Conservation (phyloP, 2,113 vertebrate species). For the Hemibagrus wyckioides region DNA sequence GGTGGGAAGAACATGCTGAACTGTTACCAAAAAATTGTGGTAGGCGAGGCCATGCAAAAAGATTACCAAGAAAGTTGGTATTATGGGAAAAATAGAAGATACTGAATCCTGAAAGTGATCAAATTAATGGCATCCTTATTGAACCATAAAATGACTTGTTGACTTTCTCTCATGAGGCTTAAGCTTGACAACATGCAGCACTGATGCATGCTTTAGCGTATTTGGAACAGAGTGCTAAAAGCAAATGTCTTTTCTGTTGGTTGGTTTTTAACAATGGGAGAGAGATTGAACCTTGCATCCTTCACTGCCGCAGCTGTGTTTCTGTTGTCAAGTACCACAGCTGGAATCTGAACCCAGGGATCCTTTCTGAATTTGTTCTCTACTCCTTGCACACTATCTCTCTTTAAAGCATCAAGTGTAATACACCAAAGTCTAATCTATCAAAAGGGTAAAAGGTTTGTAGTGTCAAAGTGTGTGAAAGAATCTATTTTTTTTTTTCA, state of each 20-base stretch:
- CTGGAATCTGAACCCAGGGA: constrained; percentile 4
- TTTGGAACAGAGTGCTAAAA: constrained; percentile 8
- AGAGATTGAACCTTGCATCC: background rate
- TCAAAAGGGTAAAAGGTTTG: constrained; percentile 11
- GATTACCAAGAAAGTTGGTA: background rate
- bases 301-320: background rate
- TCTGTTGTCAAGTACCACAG: background rate
- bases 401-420: constrained; percentile 4
- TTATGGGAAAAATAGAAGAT: background rate
- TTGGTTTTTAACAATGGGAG: constrained; percentile 7
- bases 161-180: background rate
- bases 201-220: background rate
- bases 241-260: background rate
- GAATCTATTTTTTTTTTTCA: background rate
- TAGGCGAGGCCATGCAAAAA: background rate
- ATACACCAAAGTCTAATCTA: constrained; percentile 6
- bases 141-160: background rate
- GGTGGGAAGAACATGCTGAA: background rate
- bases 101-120: background rate
- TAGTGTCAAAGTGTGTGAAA: constrained; percentile 17
- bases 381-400: background rate
- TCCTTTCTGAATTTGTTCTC: background rate
- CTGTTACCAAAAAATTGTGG: background rate
- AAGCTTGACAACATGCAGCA: background rate
- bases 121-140: background rate